Conservation (phyloP, 2,797 vertebrate genomes). For the Acanthopagrus latus region DNA sequence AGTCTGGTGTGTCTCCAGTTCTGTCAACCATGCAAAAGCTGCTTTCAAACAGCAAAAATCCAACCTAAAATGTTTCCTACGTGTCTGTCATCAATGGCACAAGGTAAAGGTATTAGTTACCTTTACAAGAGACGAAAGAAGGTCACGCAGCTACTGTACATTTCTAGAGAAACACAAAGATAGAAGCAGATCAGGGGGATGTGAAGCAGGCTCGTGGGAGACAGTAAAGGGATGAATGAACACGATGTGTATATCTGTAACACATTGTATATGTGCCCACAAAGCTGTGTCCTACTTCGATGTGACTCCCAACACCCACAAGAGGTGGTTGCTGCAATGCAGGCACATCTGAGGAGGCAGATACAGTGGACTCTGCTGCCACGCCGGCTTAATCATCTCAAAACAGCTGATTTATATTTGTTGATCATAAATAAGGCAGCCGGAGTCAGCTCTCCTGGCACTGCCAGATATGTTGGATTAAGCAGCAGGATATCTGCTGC, state of each 20-base stretch:
- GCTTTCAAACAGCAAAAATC: conserved; percentile 14
- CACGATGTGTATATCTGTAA: conserved; percentile 17
- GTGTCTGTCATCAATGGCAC: neutral
- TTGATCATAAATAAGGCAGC: conserved; percentile 14
- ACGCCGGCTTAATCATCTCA: conserved; percentile 17
- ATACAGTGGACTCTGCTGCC: conserved; percentile 36
- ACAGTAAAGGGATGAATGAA: conserved; percentile 44
- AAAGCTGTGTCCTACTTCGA: conserved; percentile 70
- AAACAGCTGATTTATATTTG: conserved; percentile 23
- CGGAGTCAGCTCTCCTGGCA: conserved; percentile 45
- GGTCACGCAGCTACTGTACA: neutral
- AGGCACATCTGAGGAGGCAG: conserved; percentile 50
- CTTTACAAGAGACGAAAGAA: neutral
- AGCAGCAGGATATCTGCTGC: conserved; percentile 28
- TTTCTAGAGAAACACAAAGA: conserved; percentile 13
- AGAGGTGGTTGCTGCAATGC: conserved; percentile 75
- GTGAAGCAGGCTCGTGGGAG: neutral
- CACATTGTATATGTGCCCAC: conserved; percentile 40
- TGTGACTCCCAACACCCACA: conserved; percentile 66
- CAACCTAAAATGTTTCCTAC: neutral
- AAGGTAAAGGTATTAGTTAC: neutral
- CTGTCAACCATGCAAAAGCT: conserved; percentile 3
- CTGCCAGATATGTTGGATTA: conserved; percentile 42
- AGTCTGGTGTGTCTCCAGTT: conserved; percentile 2
- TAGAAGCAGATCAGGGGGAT: conserved; percentile 1